A percentile compares a stretch with the other conserved stretches of the same genome.
phyloP scores from a whole-genome alignment of 2,113 vertebrate species.

The Piprites chloris region DNA sequence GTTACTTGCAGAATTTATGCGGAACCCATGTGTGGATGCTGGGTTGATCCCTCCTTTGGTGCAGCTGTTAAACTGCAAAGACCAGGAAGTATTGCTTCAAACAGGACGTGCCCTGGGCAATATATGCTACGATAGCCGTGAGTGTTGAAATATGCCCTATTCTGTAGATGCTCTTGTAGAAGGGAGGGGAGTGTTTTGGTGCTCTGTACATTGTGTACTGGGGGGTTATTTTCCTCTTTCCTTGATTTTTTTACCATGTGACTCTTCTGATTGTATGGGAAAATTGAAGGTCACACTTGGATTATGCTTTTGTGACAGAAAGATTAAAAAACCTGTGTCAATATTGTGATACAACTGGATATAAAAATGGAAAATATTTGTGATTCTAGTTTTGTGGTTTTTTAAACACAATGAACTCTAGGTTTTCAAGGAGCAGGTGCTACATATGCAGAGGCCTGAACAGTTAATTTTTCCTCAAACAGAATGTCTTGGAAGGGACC shows the following conservation, averaged over 20 bases:
- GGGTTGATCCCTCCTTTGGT: slow-evolving; percentile 92
- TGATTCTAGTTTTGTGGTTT: background rate
- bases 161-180: background rate
- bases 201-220: background rate
- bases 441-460: background rate
- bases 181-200: background rate
- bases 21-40: slow-evolving; percentile 91
- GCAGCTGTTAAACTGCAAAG: slow-evolving; percentile 88
- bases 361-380: background rate
- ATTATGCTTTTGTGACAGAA: background rate
- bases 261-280: background rate
- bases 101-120: slow-evolving; percentile 96
- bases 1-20: slow-evolving; percentile 88
- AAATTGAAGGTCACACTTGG: background rate
- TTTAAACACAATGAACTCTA: background rate
- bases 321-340: background rate
- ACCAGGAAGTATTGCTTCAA: slow-evolving; percentile 96
- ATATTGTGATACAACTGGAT: background rate
- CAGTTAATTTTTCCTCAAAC: background rate
- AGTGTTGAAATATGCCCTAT: slow-evolving; percentile 72
- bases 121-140: slow-evolving; percentile 99
- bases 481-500: background rate
- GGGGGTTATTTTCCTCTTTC: background rate
- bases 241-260: background rate
- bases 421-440: background rate